Evolutionary conservation across 2,797 vertebrate genomes (phyloP).

Genomic region (Tenualosa ilisha): DNA sequence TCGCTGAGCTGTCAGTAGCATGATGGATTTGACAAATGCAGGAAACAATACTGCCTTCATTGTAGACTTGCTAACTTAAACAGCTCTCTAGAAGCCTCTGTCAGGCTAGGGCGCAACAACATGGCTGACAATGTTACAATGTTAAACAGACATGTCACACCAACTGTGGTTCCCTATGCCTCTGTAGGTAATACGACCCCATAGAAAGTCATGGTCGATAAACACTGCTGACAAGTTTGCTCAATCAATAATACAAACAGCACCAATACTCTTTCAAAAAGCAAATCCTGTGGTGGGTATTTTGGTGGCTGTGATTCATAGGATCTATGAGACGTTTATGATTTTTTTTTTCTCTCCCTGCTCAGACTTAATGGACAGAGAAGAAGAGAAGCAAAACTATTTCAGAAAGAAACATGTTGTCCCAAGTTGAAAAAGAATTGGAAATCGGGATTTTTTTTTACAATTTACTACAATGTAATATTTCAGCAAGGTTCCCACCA

Average conservation of each 20-base stretch:
- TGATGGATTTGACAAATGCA: constrained; percentile 17
- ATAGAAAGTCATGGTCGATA: not conserved
- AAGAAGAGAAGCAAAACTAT: not conserved
- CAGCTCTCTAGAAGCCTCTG: not conserved
- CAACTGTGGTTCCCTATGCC: not conserved
- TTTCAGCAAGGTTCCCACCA: not conserved
- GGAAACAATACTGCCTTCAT: constrained; percentile 30
- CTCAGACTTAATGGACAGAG: not conserved
- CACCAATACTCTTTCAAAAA: not conserved
- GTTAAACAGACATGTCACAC: not conserved
- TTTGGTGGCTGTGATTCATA: not conserved
- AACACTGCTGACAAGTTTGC: not conserved
- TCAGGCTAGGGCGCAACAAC: not conserved
- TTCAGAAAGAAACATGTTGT: not conserved
- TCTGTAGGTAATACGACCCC: not conserved
- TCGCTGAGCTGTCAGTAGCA: not conserved
- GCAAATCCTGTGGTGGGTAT: not conserved
- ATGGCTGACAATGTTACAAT: not conserved
- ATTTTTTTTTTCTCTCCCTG: not conserved
- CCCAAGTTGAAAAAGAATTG: not conserved
- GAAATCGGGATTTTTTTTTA: not conserved
- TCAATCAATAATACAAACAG: not conserved
- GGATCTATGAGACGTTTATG: not conserved
- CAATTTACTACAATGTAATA: not conserved
- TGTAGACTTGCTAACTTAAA: not conserved